Evolutionary conservation across 2,113 vertebrate species (phyloP).

Genomic region (Globicephala melas): DNA sequence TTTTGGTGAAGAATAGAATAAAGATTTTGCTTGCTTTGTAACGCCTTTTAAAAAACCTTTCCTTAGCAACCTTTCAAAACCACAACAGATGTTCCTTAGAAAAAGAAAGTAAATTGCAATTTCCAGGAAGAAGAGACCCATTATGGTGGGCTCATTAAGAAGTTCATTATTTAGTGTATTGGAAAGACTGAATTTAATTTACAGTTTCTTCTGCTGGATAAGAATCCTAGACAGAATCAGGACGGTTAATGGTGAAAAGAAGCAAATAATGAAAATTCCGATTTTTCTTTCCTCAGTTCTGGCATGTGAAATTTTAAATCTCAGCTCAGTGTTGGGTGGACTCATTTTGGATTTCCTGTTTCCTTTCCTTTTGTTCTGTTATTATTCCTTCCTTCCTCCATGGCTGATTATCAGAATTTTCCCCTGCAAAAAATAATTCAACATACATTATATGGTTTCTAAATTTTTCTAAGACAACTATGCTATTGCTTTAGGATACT

Average conservation of each 20-base stretch:
- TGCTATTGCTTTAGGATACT: neutral
- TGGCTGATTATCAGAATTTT: slow-evolving; percentile 12
- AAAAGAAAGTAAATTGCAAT: slow-evolving; percentile 35
- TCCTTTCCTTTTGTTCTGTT: slow-evolving; percentile 23
- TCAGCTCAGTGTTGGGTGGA: neutral
- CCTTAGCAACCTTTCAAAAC: slow-evolving; percentile 59
- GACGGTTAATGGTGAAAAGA: neutral
- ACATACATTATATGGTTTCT: neutral
- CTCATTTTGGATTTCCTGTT: slow-evolving; percentile 23
- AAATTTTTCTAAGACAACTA: neutral
- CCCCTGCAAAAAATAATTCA: neutral
- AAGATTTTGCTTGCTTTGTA: slow-evolving; percentile 35
- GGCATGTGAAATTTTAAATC: slow-evolving; percentile 20
- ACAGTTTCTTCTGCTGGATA: neutral
- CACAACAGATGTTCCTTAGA: slow-evolving; percentile 53
- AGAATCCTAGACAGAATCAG: neutral
- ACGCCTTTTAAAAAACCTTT: slow-evolving; percentile 52
- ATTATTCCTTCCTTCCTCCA: slow-evolving; percentile 36
- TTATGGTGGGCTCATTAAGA: neutral
- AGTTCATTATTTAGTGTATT: slow-evolving; percentile 4
- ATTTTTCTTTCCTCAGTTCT: neutral
- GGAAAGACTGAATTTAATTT: slow-evolving; percentile 14
- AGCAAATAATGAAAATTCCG: neutral
- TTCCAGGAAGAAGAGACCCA: slow-evolving; percentile 47
- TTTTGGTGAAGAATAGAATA: neutral